These are phyloP conservation scores for Phrynocephalus guinanensis DNA, from an alignment of 2,797 vertebrate genomes.

Conservation along the genomic window DNA sequence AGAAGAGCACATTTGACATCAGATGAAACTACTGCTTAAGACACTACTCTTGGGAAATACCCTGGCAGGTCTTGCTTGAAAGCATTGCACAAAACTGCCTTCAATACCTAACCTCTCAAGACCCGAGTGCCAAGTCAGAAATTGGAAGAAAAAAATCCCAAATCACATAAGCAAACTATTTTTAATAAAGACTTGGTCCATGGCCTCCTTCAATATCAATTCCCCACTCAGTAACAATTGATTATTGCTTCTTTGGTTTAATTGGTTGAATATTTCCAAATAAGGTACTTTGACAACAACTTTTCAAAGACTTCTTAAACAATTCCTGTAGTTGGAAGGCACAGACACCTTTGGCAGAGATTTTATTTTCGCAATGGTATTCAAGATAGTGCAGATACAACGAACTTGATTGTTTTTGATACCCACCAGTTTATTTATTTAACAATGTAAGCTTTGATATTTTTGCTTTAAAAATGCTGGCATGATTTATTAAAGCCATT, in stretches of 20 bases:
- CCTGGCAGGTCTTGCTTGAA: not conserved
- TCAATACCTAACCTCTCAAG: not conserved
- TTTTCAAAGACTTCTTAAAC: not conserved
- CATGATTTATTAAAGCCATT: not conserved
- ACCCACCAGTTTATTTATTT: not conserved
- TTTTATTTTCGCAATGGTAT: not conserved
- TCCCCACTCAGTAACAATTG: not conserved
- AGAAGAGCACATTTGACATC: no score
- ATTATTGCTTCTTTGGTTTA: not conserved
- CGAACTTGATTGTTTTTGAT: not conserved
- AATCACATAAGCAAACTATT: not conserved
- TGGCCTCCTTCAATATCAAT: not conserved
- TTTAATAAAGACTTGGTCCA: not conserved
- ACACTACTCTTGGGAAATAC: not conserved
- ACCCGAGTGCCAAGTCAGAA: not conserved
- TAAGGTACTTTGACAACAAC: not conserved
- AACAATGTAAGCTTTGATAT: not conserved
- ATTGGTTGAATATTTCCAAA: not conserved
- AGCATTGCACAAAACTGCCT: not conserved
- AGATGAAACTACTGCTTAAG: no score
- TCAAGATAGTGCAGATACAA: not conserved
- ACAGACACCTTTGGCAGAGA: not conserved
- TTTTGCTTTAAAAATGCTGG: slow-evolving; percentile 4
- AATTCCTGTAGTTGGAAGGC: not conserved
- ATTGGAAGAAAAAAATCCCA: not conserved